These are phyloP conservation scores for Tetranychus cinnabarinus DNA, from an alignment of 1,140 invertebrate species.

Conservation along the genomic window DNA sequence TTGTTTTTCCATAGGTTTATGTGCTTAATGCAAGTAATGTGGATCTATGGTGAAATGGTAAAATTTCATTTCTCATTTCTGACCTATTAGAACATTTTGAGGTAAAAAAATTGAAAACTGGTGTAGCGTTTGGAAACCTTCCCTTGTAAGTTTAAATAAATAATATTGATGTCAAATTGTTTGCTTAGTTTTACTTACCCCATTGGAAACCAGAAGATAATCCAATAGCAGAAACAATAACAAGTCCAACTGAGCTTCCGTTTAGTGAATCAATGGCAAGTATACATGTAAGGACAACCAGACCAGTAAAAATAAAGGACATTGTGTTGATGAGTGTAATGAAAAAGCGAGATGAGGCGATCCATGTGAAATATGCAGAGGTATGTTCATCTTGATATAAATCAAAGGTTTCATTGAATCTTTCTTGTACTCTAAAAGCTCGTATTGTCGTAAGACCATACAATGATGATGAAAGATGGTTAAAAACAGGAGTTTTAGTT, in stretches of 20 bases:
- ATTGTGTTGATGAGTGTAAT: conserved; percentile 60
- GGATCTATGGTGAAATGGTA: no score
- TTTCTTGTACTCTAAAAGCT: conserved; percentile 23
- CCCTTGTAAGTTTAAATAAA: conserved; percentile 20
- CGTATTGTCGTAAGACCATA: conserved; percentile 28
- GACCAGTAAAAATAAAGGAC: conserved; percentile 31
- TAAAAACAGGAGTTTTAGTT: conserved; percentile 26
- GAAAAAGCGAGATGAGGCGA: conserved; percentile 53
- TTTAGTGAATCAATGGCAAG: background rate
- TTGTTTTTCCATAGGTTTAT: no score
- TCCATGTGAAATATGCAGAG: conserved; percentile 42
- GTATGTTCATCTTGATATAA: conserved; percentile 37
- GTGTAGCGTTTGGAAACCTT: no score
- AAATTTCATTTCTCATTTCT: no score
- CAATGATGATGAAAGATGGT: conserved; percentile 26
- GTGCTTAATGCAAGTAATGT: no score
- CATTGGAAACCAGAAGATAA: conserved; percentile 46
- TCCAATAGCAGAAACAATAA: conserved; percentile 29
- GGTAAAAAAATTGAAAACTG: no score
- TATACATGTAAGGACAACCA: conserved; percentile 3
- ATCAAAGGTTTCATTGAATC: conserved; percentile 38
- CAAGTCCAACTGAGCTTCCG: conserved; percentile 22
- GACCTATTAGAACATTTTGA: no score
- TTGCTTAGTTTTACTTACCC: conserved; percentile 18
- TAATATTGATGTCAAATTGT: no score